Evolutionary conservation across 2,113 vertebrate species (phyloP).

Genomic region (Callocephalon fimbriatum): DNA sequence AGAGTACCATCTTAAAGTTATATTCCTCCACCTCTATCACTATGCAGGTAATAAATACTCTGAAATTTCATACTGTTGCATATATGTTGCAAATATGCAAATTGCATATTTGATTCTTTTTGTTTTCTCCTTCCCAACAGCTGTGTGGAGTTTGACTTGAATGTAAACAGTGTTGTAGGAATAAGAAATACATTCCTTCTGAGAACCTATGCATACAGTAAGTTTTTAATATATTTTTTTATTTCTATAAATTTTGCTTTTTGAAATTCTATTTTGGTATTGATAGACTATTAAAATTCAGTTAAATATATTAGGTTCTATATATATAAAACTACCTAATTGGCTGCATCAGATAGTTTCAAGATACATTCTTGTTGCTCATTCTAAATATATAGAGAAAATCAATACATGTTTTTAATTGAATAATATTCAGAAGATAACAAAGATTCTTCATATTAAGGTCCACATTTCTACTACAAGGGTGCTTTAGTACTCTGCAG

Average conservation of each 20-base stretch:
- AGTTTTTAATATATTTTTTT: slow-evolving; percentile 65
- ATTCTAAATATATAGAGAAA: not conserved
- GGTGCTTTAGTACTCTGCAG: not conserved
- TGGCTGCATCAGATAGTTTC: not conserved
- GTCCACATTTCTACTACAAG: not conserved
- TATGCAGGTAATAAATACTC: not conserved
- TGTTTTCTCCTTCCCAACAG: slow-evolving; percentile 69
- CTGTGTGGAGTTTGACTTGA: slow-evolving; percentile 95
- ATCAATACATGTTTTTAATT: not conserved
- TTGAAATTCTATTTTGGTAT: not conserved
- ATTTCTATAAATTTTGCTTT: not conserved
- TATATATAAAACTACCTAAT: not conserved
- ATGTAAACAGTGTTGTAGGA: slow-evolving; percentile 95
- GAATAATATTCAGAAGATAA: not conserved
- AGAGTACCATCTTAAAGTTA: not conserved
- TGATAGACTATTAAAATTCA: not conserved
- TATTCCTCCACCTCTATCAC: not conserved
- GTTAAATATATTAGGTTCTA: not conserved
- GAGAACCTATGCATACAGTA: slow-evolving; percentile 91
- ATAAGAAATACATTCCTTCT: slow-evolving; percentile 99
- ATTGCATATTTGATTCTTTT: not conserved
- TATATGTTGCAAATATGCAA: too few relatives aligned
- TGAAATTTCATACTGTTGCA: not conserved
- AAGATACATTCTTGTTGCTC: not conserved
- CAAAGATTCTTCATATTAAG: not conserved